A percentile compares a stretch with the other conserved stretches of the same genome.
Evolutionary conservation across 2,888 invertebrate species (phyloP).

Genomic region (Ochropacha duplaris): DNA sequence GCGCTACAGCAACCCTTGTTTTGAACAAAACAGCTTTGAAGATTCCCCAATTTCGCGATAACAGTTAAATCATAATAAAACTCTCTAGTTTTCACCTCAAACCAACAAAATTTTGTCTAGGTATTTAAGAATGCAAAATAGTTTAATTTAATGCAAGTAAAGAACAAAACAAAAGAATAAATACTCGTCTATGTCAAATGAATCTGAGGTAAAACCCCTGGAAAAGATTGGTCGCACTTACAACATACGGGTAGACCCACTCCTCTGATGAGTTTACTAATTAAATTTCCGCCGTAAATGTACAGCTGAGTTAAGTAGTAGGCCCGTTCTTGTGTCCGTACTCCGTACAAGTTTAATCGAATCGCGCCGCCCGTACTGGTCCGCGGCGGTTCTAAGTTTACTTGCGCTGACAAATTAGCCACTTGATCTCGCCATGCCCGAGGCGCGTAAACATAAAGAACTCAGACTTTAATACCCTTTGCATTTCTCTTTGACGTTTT

Average conservation of each 20-base stretch:
- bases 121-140: not conserved
- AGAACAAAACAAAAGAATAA: not conserved
- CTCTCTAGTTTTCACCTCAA: not conserved
- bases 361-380: constrained; percentile 69
- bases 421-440: constrained; percentile 65
- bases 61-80: not conserved
- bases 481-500: constrained; percentile 41
- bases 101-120: not conserved
- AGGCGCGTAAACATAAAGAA: constrained; percentile 60
- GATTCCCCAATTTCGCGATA: not conserved
- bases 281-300: constrained; percentile 72
- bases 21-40: constrained; percentile 1
- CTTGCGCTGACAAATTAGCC: constrained; percentile 76
- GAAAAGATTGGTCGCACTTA: constrained; percentile 30
- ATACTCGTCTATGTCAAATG: not conserved
- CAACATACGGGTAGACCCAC: constrained; percentile 25
- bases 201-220: constrained; percentile 19
- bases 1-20: constrained; percentile 4
- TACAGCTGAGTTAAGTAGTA: constrained; percentile 68
- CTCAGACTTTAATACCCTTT: constrained; percentile 56
- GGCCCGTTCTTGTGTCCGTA: constrained; percentile 65
- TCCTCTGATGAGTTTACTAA: constrained; percentile 68
- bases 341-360: constrained; percentile 78
- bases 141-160: not conserved
- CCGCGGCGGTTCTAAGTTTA: constrained; percentile 57